phyloP scores from a whole-genome alignment of 2,797 vertebrate genomes.

The Botia almorhae region DNA sequence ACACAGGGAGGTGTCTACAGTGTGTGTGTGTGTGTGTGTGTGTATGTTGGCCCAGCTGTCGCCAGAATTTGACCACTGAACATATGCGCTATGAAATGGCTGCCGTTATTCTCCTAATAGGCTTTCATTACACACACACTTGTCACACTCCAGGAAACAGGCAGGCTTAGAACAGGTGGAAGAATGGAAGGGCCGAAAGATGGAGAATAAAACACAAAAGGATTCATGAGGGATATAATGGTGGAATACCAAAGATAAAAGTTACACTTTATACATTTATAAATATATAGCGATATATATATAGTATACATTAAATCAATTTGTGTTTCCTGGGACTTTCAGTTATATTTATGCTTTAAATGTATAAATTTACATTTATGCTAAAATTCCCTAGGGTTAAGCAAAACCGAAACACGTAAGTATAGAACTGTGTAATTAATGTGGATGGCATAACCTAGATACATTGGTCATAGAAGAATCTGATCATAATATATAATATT shows the following conservation, averaged over 20 bases:
- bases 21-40: constrained; percentile 17
- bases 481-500: too few relatives aligned
- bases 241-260: neutral
- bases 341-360: too few relatives aligned
- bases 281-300: too few relatives aligned
- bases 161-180: constrained; percentile 38
- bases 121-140: constrained; percentile 33
- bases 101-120: constrained; percentile 39
- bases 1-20: constrained; percentile 39
- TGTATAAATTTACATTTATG: too few relatives aligned
- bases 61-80: constrained; percentile 42
- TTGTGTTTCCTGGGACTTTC: too few relatives aligned
- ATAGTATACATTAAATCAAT: too few relatives aligned
- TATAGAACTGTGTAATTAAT: too few relatives aligned
- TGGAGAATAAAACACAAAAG: constrained; percentile 2
- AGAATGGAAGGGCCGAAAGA: constrained; percentile 1
- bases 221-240: neutral
- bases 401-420: too few relatives aligned
- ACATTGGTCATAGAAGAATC: too few relatives aligned
- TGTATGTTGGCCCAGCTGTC: constrained; percentile 52
- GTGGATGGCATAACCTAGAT: too few relatives aligned
- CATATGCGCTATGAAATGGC: constrained; percentile 38
- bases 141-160: constrained; percentile 31
- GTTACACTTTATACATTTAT: too few relatives aligned
- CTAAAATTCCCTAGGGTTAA: too few relatives aligned